A percentile compares a stretch with the other conserved stretches of the same genome.
These are phyloP conservation scores for Conopomorpha cramerella DNA, from an alignment of 1,140 invertebrate genomes.

Conservation along the genomic window DNA sequence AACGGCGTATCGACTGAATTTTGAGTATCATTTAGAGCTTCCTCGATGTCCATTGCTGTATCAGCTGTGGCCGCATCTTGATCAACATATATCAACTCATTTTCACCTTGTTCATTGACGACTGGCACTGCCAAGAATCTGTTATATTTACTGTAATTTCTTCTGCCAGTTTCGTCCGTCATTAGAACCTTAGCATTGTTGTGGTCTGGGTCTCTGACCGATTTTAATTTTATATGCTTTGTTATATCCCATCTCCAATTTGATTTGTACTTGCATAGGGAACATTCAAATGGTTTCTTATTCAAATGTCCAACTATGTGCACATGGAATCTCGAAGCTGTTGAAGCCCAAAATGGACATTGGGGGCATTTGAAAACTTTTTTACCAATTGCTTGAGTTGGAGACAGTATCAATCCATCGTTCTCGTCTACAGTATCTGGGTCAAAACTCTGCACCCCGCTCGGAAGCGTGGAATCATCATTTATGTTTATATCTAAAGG, in stretches of 20 bases:
- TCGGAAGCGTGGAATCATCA: slow-evolving; percentile 41
- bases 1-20: slow-evolving; percentile 38
- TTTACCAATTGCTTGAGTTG: slow-evolving; percentile 52
- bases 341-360: slow-evolving; percentile 88
- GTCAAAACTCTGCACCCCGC: slow-evolving; percentile 25
- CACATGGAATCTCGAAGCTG: slow-evolving; percentile 89
- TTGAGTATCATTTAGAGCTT: slow-evolving; percentile 24
- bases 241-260: slow-evolving; percentile 97
- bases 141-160: slow-evolving; percentile 92
- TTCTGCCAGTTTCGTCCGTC: slow-evolving; percentile 87
- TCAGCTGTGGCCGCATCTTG: slow-evolving; percentile 24
- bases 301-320: slow-evolving; percentile 92
- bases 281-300: slow-evolving; percentile 94
- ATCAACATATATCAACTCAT: slow-evolving; percentile 44
- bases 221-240: slow-evolving; percentile 91
- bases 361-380: slow-evolving; percentile 88
- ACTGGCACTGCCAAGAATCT: slow-evolving; percentile 79
- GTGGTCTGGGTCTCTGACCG: slow-evolving; percentile 79
- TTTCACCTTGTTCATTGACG: slow-evolving; percentile 58
- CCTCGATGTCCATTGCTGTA: slow-evolving; percentile 27
- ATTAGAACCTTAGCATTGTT: slow-evolving; percentile 79
- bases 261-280: slow-evolving; percentile 87
- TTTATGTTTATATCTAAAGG: slow-evolving; percentile 47
- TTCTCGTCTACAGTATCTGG: slow-evolving; percentile 41
- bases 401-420: slow-evolving; percentile 46